Evolutionary conservation across 2,113 vertebrate genomes (phyloP).

Genomic region (Grammomys surdaster): DNA sequence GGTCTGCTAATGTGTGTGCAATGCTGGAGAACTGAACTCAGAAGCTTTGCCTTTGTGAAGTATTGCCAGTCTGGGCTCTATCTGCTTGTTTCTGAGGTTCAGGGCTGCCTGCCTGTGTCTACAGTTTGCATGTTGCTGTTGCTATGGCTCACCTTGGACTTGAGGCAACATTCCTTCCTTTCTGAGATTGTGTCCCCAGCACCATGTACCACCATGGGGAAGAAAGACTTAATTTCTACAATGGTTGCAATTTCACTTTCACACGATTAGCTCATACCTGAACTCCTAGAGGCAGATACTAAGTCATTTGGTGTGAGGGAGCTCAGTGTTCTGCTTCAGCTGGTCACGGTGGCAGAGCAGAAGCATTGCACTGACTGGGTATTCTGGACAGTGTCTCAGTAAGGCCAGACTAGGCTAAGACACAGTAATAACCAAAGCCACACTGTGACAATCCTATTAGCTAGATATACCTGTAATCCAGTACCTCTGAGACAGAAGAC

Average conservation of each 20-base stretch:
- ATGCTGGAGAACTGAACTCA: not conserved
- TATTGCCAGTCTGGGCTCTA: not conserved
- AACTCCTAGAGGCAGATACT: not conserved
- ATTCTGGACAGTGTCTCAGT: not conserved
- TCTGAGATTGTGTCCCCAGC: accelerated
- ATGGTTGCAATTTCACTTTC: not conserved
- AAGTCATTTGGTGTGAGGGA: not conserved
- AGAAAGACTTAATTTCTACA: not conserved
- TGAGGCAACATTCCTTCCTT: not conserved
- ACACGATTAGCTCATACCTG: not conserved
- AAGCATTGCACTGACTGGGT: not conserved
- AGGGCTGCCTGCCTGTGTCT: not conserved
- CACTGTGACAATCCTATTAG: not conserved
- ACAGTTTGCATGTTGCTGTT: not conserved
- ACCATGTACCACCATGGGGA: accelerated
- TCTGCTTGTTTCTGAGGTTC: not conserved
- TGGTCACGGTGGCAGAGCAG: not conserved
- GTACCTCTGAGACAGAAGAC: not conserved
- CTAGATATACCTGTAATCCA: not conserved
- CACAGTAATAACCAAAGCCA: not conserved
- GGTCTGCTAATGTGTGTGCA: not conserved
- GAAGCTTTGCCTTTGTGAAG: not conserved
- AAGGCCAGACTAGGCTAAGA: not conserved
- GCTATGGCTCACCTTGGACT: not conserved
- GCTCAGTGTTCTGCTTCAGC: not conserved